Percentiles rank a stretch among this genome's conserved stretches.
Conservation (phyloP, 2,113 vertebrate species). For the Petaurus breviceps region DNA sequence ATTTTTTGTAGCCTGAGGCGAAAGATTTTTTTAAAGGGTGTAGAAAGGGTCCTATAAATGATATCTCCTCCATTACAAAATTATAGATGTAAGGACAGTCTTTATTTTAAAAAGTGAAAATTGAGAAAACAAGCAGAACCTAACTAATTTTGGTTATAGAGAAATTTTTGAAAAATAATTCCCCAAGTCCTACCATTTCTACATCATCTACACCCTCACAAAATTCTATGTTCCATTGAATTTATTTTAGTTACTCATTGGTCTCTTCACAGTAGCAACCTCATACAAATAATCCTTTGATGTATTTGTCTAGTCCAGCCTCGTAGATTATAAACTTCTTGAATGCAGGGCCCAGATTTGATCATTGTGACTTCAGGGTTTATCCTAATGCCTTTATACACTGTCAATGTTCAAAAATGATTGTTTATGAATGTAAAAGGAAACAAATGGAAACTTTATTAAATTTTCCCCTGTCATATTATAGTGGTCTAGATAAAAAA, state of each 20-base stretch:
- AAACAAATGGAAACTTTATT: background rate
- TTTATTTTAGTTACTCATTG: background rate
- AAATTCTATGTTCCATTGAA: conserved; percentile 10
- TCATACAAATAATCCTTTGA: conserved; percentile 47
- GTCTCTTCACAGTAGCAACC: conserved; percentile 47
- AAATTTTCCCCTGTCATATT: background rate
- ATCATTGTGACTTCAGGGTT: background rate
- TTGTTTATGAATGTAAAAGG: conserved; percentile 22
- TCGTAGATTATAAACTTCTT: conserved; percentile 35
- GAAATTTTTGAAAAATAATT: conserved; percentile 55
- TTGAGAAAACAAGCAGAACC: background rate
- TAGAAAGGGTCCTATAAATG: background rate
- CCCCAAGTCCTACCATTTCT: conserved; percentile 1
- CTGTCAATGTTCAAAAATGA: background rate
- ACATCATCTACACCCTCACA: background rate
- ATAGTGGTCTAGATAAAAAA: background rate
- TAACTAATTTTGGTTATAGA: background rate
- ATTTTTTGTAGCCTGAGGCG: background rate
- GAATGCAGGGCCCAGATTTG: conserved; percentile 27
- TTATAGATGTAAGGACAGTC: background rate
- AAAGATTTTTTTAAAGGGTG: background rate
- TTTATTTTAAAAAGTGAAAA: background rate
- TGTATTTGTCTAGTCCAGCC: conserved; percentile 15
- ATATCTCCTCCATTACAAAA: background rate
- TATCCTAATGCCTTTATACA: background rate